Percentiles rank a stretch among this genome's conserved stretches.
phyloP scores from a whole-genome alignment of 2,113 vertebrate species.

The Platysteira castanea region DNA sequence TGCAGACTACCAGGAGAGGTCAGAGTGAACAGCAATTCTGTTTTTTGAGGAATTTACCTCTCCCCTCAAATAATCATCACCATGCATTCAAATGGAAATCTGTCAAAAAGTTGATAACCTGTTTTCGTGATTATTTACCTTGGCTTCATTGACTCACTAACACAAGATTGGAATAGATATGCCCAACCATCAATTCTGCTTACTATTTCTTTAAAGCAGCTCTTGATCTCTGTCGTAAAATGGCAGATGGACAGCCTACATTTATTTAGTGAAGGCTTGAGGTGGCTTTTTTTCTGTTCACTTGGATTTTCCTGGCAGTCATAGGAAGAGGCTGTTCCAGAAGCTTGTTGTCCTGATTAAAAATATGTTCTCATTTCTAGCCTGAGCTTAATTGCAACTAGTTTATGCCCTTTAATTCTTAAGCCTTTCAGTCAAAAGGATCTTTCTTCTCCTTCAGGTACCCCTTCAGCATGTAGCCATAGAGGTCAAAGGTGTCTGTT shows the following conservation, averaged over 20 bases:
- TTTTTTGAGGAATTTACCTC: background rate
- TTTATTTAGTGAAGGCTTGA: background rate
- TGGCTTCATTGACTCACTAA: background rate
- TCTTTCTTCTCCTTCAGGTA: background rate
- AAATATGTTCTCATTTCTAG: background rate
- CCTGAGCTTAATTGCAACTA: background rate
- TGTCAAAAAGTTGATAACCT: background rate
- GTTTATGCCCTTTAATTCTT: background rate
- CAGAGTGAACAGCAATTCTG: background rate
- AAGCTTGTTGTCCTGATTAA: background rate
- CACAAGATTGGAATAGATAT: background rate
- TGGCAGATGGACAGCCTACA: background rate
- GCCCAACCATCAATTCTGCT: background rate
- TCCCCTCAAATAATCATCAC: background rate
- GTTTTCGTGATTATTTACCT: background rate
- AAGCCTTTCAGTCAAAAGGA: background rate
- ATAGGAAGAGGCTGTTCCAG: background rate
- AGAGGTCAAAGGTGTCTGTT: background rate
- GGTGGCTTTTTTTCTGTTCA: background rate
- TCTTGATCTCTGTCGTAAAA: background rate
- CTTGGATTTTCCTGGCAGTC: background rate
- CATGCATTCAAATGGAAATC: background rate
- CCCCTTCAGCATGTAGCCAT: background rate
- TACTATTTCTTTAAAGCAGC: background rate
- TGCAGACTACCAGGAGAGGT: background rate